Evolutionary conservation across 2,113 vertebrate genomes (phyloP).

Genomic region (Typhlomys cinereus): DNA sequence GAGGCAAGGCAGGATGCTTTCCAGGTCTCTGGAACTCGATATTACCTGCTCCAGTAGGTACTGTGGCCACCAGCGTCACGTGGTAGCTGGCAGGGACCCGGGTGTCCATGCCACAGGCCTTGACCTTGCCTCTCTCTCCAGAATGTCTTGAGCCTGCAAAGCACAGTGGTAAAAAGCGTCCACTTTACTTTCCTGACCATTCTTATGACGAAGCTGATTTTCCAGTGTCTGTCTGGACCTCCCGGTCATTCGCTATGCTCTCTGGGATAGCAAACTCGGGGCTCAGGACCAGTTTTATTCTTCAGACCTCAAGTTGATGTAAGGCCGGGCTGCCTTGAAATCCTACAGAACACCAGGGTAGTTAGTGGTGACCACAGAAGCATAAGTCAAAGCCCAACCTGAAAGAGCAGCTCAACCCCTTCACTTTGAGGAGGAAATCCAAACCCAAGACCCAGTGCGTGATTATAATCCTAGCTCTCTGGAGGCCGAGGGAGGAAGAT

Average conservation of each 20-base stretch:
- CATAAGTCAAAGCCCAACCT: not conserved
- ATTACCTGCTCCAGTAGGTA: not conserved
- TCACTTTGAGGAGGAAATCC: not conserved
- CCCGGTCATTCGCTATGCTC: too few relatives aligned
- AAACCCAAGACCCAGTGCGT: not conserved
- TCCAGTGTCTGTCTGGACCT: not conserved
- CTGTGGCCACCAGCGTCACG: not conserved
- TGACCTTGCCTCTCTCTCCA: not conserved
- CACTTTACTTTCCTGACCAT: not conserved
- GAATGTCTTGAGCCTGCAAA: not conserved
- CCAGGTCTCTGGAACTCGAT: not conserved
- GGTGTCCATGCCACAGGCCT: not conserved
- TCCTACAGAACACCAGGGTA: rapidly evolving
- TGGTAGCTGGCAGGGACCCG: not conserved
- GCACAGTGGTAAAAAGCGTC: not conserved
- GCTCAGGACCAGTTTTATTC: not conserved
- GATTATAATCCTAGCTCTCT: not conserved
- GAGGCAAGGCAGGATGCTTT: not conserved
- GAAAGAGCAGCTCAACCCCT: not conserved
- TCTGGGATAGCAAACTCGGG: not conserved
- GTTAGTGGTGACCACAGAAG: not conserved
- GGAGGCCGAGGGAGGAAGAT: not conserved
- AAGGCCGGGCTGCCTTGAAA: too few relatives aligned
- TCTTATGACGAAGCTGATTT: not conserved
- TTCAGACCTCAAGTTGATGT: not conserved